These are phyloP conservation scores for Scelioninae gen. 2 DNA, from an alignment of 2,888 invertebrate species.

Conservation along the genomic window DNA sequence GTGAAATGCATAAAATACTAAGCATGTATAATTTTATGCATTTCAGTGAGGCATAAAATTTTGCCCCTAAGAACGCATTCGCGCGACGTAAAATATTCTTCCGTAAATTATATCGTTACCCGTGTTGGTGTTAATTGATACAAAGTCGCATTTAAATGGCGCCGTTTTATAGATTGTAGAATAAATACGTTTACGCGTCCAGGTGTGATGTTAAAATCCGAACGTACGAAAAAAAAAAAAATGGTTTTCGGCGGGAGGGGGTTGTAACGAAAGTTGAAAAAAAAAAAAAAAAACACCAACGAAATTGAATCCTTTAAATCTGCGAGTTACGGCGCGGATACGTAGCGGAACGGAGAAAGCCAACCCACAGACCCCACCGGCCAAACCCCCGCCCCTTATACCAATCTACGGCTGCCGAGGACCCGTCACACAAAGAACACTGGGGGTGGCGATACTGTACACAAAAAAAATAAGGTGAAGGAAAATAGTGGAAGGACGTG, in stretches of 20 bases:
- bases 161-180: constrained; percentile 39
- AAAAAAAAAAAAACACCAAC: constrained; percentile 14
- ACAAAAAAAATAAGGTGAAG: too few species aligned
- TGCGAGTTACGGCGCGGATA: constrained; percentile 50
- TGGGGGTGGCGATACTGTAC: too few species aligned
- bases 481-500: too few species aligned
- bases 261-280: too few species aligned
- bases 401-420: too few species aligned
- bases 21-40: constrained; percentile 30
- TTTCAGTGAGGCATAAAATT: constrained; percentile 30
- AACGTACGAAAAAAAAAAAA: constrained; percentile 36
- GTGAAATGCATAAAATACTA: constrained; percentile 29
- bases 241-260: too few species aligned
- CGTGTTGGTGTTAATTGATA: constrained; percentile 40
- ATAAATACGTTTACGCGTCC: constrained; percentile 45
- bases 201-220: constrained; percentile 48
- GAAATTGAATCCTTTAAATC: constrained; percentile 51
- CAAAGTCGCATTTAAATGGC: constrained; percentile 28
- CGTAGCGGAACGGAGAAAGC: constrained; percentile 58
- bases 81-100: constrained; percentile 21
- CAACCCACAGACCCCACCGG: constrained; percentile 62
- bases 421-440: too few species aligned
- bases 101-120: constrained; percentile 9
- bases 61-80: constrained; percentile 5
- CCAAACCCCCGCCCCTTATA: too few species aligned